Evolutionary conservation across 1,140 invertebrate genomes (phyloP).

Genomic region (Micrasema minimum): DNA sequence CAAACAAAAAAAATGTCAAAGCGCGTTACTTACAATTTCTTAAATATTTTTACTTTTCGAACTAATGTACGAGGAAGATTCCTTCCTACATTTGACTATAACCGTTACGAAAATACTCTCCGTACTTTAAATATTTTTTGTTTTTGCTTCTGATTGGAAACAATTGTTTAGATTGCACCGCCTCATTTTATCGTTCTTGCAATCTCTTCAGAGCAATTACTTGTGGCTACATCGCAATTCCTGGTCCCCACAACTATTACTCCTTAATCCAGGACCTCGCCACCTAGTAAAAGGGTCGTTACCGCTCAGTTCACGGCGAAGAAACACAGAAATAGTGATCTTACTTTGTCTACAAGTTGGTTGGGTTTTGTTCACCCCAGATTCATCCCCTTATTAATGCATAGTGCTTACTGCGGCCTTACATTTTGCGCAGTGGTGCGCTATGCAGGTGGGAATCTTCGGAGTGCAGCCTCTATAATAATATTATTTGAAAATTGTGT

Average conservation of each 20-base stretch:
- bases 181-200: slow-evolving; percentile 14
- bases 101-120: too few relatives aligned
- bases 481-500: too few relatives aligned
- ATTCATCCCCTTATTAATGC: slow-evolving; percentile 14
- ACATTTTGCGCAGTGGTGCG: slow-evolving; percentile 27
- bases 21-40: too few relatives aligned
- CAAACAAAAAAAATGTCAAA: too few relatives aligned
- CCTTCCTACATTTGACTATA: too few relatives aligned
- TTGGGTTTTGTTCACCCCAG: slow-evolving; percentile 1
- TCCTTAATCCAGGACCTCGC: background rate
- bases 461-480: slow-evolving; percentile 8
- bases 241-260: background rate
- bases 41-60: too few relatives aligned
- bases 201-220: slow-evolving; percentile 36
- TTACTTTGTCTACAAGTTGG: background rate
- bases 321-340: background rate
- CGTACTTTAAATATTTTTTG: too few relatives aligned
- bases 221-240: slow-evolving; percentile 32
- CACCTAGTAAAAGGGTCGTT: slow-evolving; percentile 7
- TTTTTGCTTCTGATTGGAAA: background rate
- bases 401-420: slow-evolving; percentile 22
- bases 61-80: too few relatives aligned
- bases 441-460: slow-evolving; percentile 26
- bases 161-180: slow-evolving; percentile 16
- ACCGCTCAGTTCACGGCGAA: background rate